Evolutionary conservation across 2,888 invertebrate species (phyloP).

Genomic region (Nematopogon swammerdamellus): DNA sequence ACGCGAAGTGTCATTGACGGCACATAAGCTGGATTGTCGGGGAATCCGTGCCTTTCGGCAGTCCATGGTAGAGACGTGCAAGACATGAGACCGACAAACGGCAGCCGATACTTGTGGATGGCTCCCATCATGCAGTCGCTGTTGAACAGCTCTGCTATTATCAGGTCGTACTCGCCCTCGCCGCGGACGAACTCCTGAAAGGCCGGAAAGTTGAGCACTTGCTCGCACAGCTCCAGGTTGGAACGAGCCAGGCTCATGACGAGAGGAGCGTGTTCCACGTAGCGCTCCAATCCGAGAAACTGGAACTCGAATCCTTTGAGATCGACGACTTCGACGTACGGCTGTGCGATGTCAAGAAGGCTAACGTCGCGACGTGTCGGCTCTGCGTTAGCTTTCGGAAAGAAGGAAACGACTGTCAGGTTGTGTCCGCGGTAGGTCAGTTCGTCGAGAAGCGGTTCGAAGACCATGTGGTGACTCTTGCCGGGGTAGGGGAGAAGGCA

Average conservation of each 20-base stretch:
- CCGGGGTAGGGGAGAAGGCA: conserved; percentile 40
- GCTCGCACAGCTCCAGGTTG: conserved; percentile 22
- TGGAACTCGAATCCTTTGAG: conserved; percentile 17
- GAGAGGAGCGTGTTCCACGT: conserved; percentile 16
- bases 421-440: conserved; percentile 37
- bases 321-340: conserved; percentile 22
- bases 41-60: conserved; percentile 26
- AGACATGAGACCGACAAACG: conserved; percentile 35
- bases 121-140: conserved; percentile 45
- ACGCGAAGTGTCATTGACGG: conserved; percentile 23
- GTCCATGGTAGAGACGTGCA: conserved; percentile 34
- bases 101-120: conserved; percentile 31
- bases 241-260: conserved; percentile 16
- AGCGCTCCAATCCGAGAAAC: conserved; percentile 14
- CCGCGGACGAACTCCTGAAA: conserved; percentile 24
- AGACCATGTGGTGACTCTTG: conserved; percentile 48
- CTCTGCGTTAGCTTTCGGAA: conserved; percentile 20
- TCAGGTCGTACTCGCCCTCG: conserved; percentile 35
- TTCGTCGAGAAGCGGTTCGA: conserved; percentile 37
- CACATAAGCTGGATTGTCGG: conserved; percentile 36
- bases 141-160: conserved; percentile 46
- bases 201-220: conserved; percentile 18
- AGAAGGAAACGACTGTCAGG: conserved; percentile 44
- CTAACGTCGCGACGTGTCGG: conserved; percentile 24
- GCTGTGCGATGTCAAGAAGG: conserved; percentile 16